Base-by-base conservation (phyloP, 2,888 invertebrate genomes). In the Taphrorychus bicolor region DNA sequence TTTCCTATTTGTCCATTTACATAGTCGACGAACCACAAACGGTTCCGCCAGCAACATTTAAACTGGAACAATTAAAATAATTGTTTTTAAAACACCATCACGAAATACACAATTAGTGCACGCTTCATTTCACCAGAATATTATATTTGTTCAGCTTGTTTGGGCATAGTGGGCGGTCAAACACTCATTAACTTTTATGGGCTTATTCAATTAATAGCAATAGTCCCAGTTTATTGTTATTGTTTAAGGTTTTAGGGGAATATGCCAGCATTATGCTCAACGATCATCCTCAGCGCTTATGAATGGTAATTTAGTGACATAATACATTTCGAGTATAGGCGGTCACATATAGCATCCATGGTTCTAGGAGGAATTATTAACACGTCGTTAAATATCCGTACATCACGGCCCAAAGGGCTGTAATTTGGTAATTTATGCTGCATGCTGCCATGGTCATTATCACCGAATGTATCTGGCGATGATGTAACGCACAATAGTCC, bases 331-430 rank as follows among this genome's bases (percentile, higher is more conserved):
- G n/a, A n/a, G n/a, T n/a, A n/a, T n/a, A n/a, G n/a, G n/a, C 41
- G 42, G 16, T 40, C 57, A 11, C 11, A 32, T 11, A 11, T 32
- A 7, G 11, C 32, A 32, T 32, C 5, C 7, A 32, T 11, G 11
- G 5, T 32, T 32, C 32, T 32, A 32, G 32, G 14, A n/a, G 21
- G 42, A 59, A 64, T 64, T 64, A 64, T 59, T 64, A 64, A 64
- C 59, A 64, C 58, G 40, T 59, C 52, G 52, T 64, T 64, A 64
- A 59, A 64, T 64, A 64, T 64, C 53, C 45, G 51, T 23, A 40
- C 52, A 64, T 59, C 52, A 64, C 59, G 32, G 53, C 42, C 57
- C 16, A 16, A n/a, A 59, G 45, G 53, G 52, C 49, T 64, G 52
- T 59, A 59, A 64, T 64, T 59, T 59, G 58, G 17, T 23, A 64